A percentile compares a stretch with the other conserved stretches of the same genome.
These are phyloP conservation scores for Lampris megalopsis DNA, from an alignment of 2,113 vertebrate genomes.

Conservation along the genomic window DNA sequence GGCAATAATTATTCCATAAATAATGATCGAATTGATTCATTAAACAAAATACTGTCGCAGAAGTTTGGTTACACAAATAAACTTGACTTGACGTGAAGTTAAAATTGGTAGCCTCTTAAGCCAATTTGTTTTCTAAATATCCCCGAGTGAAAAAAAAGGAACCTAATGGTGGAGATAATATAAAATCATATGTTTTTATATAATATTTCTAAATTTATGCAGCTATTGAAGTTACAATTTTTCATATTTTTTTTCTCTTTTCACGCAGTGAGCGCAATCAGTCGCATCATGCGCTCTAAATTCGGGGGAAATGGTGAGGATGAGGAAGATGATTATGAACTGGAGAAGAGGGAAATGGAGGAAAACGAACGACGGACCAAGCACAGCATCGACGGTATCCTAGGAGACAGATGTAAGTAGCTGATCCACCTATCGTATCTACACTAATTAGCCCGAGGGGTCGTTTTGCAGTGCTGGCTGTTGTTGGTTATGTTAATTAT, in stretches of 20 bases:
- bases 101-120: background rate
- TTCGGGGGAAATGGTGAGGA: slow-evolving; percentile 92
- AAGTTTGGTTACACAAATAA: background rate
- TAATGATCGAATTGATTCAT: background rate
- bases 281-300: slow-evolving; percentile 95
- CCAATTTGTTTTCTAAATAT: too few relatives aligned
- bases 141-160: too few relatives aligned
- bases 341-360: slow-evolving; percentile 93
- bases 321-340: slow-evolving; percentile 94
- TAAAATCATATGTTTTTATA: background rate
- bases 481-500: background rate
- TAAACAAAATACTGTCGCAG: background rate
- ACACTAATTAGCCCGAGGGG: too few relatives aligned
- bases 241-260: background rate
- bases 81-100: too few relatives aligned
- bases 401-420: slow-evolving; percentile 95
- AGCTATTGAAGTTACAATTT: background rate
- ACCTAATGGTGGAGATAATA: too few relatives aligned
- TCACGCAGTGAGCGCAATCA: slow-evolving; percentile 94
- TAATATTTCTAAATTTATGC: background rate
- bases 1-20: background rate
- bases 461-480: background rate
- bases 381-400: slow-evolving; percentile 98
- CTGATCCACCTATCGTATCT: too few relatives aligned
- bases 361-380: slow-evolving; percentile 94